A percentile compares a stretch with the other conserved stretches of the same genome.
phyloP scores from a whole-genome alignment of 2,888 invertebrate genomes.

The Acleris holmiana region DNA sequence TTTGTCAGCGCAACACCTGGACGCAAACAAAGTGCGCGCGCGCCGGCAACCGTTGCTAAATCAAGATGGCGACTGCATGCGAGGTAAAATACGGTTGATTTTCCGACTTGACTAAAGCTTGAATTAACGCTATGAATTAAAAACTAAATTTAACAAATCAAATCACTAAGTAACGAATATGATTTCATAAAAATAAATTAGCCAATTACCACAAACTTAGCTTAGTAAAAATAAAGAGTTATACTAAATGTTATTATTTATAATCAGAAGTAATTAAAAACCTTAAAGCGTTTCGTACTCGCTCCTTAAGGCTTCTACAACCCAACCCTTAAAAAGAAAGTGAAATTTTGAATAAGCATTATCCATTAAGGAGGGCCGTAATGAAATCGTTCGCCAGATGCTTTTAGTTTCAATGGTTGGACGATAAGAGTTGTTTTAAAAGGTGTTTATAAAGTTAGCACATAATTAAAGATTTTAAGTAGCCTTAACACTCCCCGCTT shows the following conservation, averaged over 20 bases:
- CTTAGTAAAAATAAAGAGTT: too few relatives aligned
- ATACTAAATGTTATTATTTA: too few relatives aligned
- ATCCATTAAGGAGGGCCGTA: conserved; percentile 40
- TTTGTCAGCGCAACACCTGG: conserved; percentile 83
- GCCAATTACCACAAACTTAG: too few relatives aligned
- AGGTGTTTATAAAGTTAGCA: conserved; percentile 23
- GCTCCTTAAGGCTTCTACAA: background rate
- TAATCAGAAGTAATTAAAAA: background rate
- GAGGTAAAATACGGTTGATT: conserved; percentile 20
- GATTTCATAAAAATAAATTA: too few relatives aligned
- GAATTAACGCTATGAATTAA: conserved; percentile 1
- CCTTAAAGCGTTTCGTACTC: background rate
- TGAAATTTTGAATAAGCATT: conserved; percentile 41
- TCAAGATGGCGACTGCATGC: conserved; percentile 64
- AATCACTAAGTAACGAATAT: too few relatives aligned
- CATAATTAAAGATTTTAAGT: background rate
- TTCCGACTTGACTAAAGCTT: conserved; percentile 12
- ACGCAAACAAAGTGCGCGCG: conserved; percentile 72
- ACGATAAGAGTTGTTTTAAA: conserved; percentile 25
- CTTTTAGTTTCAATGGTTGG: conserved; percentile 31
- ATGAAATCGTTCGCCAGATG: conserved; percentile 48
- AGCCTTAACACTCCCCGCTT: background rate
- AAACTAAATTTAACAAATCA: background rate
- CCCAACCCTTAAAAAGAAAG: conserved; percentile 31
- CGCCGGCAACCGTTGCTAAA: conserved; percentile 65